A percentile compares a stretch with the other conserved stretches of the same genome.
phyloP scores from a whole-genome alignment of 2,888 invertebrate genomes.

The Petrolisthes manimaculis region DNA sequence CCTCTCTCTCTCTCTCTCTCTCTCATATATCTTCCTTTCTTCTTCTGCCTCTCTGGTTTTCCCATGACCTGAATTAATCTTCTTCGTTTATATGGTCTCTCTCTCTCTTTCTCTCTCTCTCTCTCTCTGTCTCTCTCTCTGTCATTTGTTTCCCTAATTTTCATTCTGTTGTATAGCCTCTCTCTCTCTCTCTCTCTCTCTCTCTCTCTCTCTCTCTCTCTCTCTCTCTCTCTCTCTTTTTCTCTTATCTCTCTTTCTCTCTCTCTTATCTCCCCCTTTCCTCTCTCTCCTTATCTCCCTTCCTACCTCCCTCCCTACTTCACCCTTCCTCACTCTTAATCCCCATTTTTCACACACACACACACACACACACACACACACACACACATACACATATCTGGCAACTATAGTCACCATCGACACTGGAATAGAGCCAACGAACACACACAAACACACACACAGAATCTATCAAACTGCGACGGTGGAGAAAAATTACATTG shows the following conservation, averaged over 20 bases:
- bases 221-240: not conserved
- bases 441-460: too few relatives aligned
- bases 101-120: not conserved
- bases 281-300: not conserved
- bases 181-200: conserved; percentile 16
- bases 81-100: too few relatives aligned
- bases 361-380: too few relatives aligned
- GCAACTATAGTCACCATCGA: too few relatives aligned
- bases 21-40: too few relatives aligned
- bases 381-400: too few relatives aligned
- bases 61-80: too few relatives aligned
- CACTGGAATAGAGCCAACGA: too few relatives aligned
- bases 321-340: not conserved
- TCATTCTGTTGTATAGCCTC: not conserved
- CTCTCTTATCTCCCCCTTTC: not conserved
- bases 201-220: not conserved
- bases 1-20: not conserved
- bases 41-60: too few relatives aligned
- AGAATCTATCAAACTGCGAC: too few relatives aligned
- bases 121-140: not conserved
- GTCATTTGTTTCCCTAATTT: not conserved
- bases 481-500: too few relatives aligned
- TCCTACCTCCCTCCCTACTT: not conserved
- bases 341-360: not conserved
- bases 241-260: not conserved